Percentiles rank a stretch among this genome's conserved stretches.
phyloP scores from a whole-genome alignment of 2,797 vertebrate species.

The Sebastes jordani region DNA sequence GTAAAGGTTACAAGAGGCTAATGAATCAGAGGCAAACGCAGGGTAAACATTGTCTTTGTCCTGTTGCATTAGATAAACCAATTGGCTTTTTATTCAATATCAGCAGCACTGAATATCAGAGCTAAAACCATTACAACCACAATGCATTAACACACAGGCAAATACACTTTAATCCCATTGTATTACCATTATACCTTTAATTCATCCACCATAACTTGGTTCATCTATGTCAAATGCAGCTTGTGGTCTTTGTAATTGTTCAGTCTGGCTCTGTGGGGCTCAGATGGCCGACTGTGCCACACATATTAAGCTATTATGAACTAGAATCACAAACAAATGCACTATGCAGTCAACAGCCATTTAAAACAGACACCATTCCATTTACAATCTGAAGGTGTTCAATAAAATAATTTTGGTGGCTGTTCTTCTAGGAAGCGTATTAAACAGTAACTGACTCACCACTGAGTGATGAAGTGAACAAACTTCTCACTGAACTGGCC shows the following conservation, averaged over 20 bases:
- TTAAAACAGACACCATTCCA: slow-evolving; percentile 10
- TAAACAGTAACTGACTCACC: slow-evolving; percentile 86
- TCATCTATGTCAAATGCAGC: slow-evolving; percentile 25
- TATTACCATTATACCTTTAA: slow-evolving; percentile 8
- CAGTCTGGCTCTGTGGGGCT: slow-evolving; percentile 18
- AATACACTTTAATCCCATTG: slow-evolving; percentile 48
- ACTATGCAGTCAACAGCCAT: neutral
- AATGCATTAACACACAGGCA: slow-evolving; percentile 37
- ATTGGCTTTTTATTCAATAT: slow-evolving; percentile 36
- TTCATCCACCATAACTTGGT: slow-evolving; percentile 25
- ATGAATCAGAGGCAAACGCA: slow-evolving; percentile 59
- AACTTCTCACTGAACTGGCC: slow-evolving; percentile 96
- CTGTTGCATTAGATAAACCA: slow-evolving; percentile 52
- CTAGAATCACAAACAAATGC: slow-evolving; percentile 13
- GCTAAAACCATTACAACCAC: slow-evolving; percentile 32
- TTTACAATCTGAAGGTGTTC: slow-evolving; percentile 6
- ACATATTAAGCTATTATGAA: slow-evolving; percentile 1
- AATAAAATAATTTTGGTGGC: neutral
- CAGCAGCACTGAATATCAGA: slow-evolving; percentile 3
- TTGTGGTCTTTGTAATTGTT: slow-evolving; percentile 28
- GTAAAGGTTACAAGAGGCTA: slow-evolving; percentile 67
- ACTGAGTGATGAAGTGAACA: slow-evolving; percentile 98
- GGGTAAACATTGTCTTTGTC: slow-evolving; percentile 66
- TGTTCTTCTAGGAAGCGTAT: neutral
- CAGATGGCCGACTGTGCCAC: neutral